Conservation (phyloP, 1,140 invertebrate species). For the Tetragnatha versicolor region DNA sequence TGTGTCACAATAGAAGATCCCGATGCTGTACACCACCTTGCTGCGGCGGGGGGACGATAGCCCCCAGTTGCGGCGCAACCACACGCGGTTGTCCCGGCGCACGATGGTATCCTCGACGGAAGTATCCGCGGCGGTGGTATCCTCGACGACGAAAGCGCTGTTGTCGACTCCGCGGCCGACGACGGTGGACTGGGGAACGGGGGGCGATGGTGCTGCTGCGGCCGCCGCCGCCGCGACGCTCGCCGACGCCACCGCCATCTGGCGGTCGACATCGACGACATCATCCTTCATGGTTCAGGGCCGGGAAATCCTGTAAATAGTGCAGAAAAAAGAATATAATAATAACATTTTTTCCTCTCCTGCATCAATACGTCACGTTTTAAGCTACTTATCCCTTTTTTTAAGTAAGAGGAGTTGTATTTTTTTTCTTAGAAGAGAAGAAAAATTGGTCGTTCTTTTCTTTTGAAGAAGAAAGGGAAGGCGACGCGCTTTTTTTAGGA, state of each 20-base stretch:
- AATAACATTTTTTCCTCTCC: not conserved
- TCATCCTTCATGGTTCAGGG: not conserved
- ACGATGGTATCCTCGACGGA: conserved; percentile 8
- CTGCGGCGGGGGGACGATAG: not conserved
- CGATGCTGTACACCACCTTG: conserved; percentile 38
- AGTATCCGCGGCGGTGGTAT: not conserved
- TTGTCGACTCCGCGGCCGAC: conserved; percentile 15
- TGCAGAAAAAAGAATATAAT: conserved; percentile 26
- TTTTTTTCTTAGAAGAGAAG: no score
- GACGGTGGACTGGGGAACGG: conserved; percentile 18
- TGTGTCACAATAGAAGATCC: conserved; percentile 45
- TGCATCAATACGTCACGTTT: not conserved
- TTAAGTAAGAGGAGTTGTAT: no score
- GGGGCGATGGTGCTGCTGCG: no score
- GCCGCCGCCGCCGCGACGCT: not conserved
- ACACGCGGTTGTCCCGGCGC: not conserved
- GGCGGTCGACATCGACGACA: not conserved
- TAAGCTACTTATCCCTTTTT: not conserved
- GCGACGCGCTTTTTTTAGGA: no score
- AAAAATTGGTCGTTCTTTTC: no score
- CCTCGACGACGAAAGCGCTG: not conserved
- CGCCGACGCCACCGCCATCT: conserved; percentile 31
- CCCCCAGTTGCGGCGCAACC: not conserved
- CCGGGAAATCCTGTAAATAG: conserved; percentile 33
- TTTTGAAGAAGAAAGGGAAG: no score